Conservation (phyloP, 2,797 vertebrate genomes). For the Chrysocyon brachyurus region DNA sequence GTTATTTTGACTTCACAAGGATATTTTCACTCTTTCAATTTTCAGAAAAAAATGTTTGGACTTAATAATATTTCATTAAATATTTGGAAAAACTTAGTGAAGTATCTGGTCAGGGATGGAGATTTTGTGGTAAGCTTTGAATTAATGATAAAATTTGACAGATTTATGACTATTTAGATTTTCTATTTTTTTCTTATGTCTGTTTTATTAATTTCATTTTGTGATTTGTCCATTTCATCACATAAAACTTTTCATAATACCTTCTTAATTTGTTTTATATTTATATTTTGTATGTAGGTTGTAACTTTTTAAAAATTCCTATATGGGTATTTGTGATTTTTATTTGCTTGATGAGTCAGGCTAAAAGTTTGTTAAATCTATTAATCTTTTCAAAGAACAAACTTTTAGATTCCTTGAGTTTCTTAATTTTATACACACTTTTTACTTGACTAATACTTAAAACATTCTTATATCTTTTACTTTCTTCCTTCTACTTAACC, state of each 20-base stretch:
- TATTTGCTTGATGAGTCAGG: not conserved
- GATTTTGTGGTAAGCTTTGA: not conserved
- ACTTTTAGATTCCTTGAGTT: not conserved
- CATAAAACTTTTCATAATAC: not conserved
- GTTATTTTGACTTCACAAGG: not conserved
- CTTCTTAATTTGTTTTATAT: not conserved
- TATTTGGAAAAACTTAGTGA: not conserved
- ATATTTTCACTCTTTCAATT: not conserved
- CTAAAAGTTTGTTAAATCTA: not conserved
- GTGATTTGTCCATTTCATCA: not conserved
- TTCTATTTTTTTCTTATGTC: not conserved
- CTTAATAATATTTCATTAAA: not conserved
- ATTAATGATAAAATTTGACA: not conserved
- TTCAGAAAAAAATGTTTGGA: not conserved
- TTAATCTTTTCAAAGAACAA: not conserved
- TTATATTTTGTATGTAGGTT: not conserved
- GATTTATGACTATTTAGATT: not conserved
- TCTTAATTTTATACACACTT: not conserved
- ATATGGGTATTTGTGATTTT: not conserved
- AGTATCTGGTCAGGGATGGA: not conserved
- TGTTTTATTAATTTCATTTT: conserved; percentile 6
- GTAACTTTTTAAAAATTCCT: not conserved
- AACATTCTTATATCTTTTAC: not conserved
- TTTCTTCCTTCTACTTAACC: not conserved
- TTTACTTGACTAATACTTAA: not conserved